Evolutionary conservation across 2,888 invertebrate genomes (phyloP).

Genomic region (Troides helena): DNA sequence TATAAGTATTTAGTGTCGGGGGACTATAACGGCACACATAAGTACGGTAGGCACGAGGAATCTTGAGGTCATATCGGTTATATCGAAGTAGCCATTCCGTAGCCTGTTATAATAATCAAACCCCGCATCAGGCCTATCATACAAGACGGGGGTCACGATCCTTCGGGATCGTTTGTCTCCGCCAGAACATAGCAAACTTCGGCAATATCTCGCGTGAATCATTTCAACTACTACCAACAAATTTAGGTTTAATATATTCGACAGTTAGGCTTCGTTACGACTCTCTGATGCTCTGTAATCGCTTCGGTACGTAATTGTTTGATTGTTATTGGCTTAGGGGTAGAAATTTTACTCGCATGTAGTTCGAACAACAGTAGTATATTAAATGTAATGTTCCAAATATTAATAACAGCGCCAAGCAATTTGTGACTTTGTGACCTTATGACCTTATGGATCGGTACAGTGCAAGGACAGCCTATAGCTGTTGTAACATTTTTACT

Average conservation of each 20-base stretch:
- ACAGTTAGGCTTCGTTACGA: no score
- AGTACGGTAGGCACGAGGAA: slow-evolving; percentile 12
- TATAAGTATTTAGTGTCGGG: not conserved
- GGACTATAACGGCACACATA: slow-evolving; percentile 14
- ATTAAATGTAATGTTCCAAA: no score
- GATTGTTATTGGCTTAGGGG: no score
- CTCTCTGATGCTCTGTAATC: no score
- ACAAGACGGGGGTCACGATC: slow-evolving; percentile 26
- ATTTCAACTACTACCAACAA: slow-evolving; percentile 22
- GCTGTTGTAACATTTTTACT: no score
- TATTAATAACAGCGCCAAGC: no score
- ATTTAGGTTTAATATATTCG: slow-evolving; percentile 13
- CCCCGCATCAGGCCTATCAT: slow-evolving; percentile 23
- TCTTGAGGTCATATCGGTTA: slow-evolving; percentile 28
- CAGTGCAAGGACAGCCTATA: no score
- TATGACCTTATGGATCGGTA: no score
- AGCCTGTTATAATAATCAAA: slow-evolving; percentile 30
- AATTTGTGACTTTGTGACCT: no score
- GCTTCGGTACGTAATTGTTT: no score
- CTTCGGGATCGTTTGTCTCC: slow-evolving; percentile 24
- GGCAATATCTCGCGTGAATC: slow-evolving; percentile 19
- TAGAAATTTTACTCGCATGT: no score
- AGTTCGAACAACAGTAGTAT: no score
- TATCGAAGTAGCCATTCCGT: slow-evolving; percentile 21
- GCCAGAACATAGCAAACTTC: slow-evolving; percentile 22